Evolutionary conservation across 2,888 invertebrate genomes (phyloP), one percentile per base, ranked within the genome.

Genomic region (Volucella inflata): DNA sequence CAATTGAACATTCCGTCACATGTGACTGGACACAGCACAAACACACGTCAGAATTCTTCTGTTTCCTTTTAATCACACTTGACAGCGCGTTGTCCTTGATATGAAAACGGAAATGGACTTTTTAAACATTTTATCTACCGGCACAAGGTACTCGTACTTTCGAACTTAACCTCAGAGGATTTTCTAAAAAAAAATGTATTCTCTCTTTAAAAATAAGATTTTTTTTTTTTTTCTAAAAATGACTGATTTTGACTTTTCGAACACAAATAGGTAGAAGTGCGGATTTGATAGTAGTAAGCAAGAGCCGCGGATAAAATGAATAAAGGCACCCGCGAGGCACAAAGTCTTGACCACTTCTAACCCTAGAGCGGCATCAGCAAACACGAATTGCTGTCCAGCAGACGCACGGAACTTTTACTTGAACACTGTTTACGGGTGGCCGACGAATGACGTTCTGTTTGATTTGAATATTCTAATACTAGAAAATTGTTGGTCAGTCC

Each of bases 311-410:
- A 75, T 55, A 57, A 11, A 53, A 75, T 50, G 14, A 64, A 82
- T 21, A 21, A 55, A 77, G 76, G 46, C 89, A 87, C 89, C 90
- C 89, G 88, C 87, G 88, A 77, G 88, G 88, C 88, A 88, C 89
- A 87, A 88, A 89, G 89, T 89, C 89, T 90, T 90, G 91, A 91
- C 91, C 90, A 90, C 89, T 88, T 91, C 90, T 89, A 89, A 90
- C 89, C 87, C 88, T 88, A 88, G 84, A 82, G 16, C 36, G 42
- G 67, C 36, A 2, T 55, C 38, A 64, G 50, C 38, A 42, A 57
- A 65, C 48, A 85, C 75, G 76, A 76, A 76, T 64, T 64, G 59
- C 38, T 40, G 30, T 30, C 30, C 48, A 21, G 55, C 53, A 55
- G 48, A 57, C 88, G 78, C 87, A 87, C 81, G 64, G 74, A 82